Evolutionary conservation across 2,797 vertebrate species (phyloP).

Genomic region (Dallia pectoralis): DNA sequence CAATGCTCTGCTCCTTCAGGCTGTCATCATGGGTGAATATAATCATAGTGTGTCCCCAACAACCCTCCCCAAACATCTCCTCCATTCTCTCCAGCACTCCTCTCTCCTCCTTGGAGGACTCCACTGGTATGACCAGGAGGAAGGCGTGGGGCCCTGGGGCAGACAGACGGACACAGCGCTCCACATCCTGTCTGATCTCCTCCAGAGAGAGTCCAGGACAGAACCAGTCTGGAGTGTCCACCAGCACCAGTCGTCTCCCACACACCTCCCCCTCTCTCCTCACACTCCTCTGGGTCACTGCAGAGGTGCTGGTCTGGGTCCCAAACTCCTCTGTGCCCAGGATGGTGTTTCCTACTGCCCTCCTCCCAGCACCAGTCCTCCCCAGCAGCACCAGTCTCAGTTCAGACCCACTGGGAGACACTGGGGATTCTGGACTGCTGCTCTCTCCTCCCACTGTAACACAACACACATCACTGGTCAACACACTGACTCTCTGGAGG

Average conservation of each 20-base stretch:
- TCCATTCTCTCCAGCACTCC: slow-evolving; percentile 12
- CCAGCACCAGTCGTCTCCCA: slow-evolving; percentile 19
- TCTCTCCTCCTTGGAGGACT: slow-evolving; percentile 37
- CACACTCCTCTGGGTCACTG: slow-evolving; percentile 15
- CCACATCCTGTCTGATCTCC: slow-evolving; percentile 30
- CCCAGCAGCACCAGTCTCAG: slow-evolving; percentile 19
- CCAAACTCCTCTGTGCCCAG: slow-evolving; percentile 11
- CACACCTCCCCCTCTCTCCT: slow-evolving; percentile 26
- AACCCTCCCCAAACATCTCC: slow-evolving; percentile 30
- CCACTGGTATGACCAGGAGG: slow-evolving; percentile 54
- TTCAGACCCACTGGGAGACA: slow-evolving; percentile 13
- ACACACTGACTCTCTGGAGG: not conserved
- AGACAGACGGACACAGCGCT: slow-evolving; percentile 40
- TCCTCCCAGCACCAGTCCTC: slow-evolving; percentile 14
- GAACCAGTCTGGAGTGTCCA: slow-evolving; percentile 39
- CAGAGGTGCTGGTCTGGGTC: slow-evolving; percentile 10
- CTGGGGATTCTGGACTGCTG: slow-evolving; percentile 2
- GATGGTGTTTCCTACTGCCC: slow-evolving; percentile 12
- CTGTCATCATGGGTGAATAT: slow-evolving; percentile 27
- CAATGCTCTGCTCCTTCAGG: slow-evolving; percentile 1
- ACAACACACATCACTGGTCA: slow-evolving; percentile 1
- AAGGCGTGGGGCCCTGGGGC: slow-evolving; percentile 56
- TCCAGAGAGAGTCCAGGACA: slow-evolving; percentile 27
- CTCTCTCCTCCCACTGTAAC: slow-evolving; percentile 1
- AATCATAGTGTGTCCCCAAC: slow-evolving; percentile 24